A percentile compares a stretch with the other conserved stretches of the same genome.
Conservation (phyloP, 2,113 vertebrate genomes). For the Pelecanoides urinatrix region DNA sequence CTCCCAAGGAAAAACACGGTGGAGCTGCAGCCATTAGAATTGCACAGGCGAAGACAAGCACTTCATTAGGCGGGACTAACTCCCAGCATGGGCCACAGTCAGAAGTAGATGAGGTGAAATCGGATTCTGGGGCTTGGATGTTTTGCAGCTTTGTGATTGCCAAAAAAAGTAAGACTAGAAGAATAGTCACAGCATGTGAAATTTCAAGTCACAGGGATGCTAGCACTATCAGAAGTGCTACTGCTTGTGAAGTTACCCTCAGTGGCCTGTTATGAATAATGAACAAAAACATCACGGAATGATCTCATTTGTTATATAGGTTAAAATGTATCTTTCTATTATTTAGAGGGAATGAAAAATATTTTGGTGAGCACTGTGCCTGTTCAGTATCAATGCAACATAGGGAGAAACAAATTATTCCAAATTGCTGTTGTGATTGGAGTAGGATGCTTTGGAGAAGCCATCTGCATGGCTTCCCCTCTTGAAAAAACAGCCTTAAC, state of each 20-base stretch:
- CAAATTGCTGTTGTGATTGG: background rate
- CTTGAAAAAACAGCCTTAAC: accelerated
- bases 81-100: background rate
- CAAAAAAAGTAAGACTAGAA: background rate
- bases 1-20: background rate
- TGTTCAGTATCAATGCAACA: background rate
- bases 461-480: background rate
- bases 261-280: background rate
- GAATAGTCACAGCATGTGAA: background rate
- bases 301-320: background rate
- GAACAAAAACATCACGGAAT: background rate
- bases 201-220: background rate
- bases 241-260: background rate
- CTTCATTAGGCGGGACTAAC: background rate
- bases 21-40: background rate
- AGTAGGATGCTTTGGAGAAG: background rate
- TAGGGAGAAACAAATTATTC: background rate
- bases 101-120: background rate
- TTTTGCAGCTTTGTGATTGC: background rate
- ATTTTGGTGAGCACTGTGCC: background rate
- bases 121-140: background rate
- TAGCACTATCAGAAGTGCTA: background rate
- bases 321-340: background rate
- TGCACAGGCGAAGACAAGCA: background rate
- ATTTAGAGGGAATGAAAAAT: background rate